Evolutionary conservation across 1,140 invertebrate genomes (phyloP), one percentile per base, ranked within the genome.

Genomic region (Dolichoris vasculosae): DNA sequence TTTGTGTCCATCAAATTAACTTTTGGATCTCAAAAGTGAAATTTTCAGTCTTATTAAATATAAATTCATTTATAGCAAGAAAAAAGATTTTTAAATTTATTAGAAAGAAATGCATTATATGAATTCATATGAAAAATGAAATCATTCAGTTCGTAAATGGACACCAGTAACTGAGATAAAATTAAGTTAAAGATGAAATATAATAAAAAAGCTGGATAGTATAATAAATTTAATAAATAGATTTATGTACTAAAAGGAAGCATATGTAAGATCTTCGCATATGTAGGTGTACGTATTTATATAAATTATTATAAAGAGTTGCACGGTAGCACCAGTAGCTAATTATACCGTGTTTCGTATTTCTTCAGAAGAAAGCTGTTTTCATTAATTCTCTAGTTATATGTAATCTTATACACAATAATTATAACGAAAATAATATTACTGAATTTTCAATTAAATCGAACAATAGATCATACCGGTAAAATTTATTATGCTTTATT

Each of bases 241-340:
- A 79, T 79, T 79, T 64, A 78, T 78, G 8, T 23, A 73, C 69
- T 43, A 73, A 0, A n/a, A n/a, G 0, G 69, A 69, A 38, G 23
- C 17, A 13, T 26, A 59, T 26, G 55, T 59, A 23, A n/a, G n/a
- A n/a, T n/a, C n/a, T n/a, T n/a, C n/a, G n/a, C 23, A 59, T 35
- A 38, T 13, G 17, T 38, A 78, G 1, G 23, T 43, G n/a, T 43
- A 40, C 35, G 38, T 15, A 35, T 40, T 38, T 38, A 67, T 15
- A 32, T 17, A 32, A 40, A 51, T 71, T 82, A 51, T 71, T 71
- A 64, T 26, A 67, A 69, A 71, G 38, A 20, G 23, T 82, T 82
- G 17, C 46, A 43, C 64, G 46, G 30, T 82, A 55, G 46, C 67
- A 23, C n/a, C 26, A 20, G 23, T 17, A 32, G 46, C 43, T 82